Base-by-base conservation (phyloP, 2,113 vertebrate species). In the Prolemur simus region DNA sequence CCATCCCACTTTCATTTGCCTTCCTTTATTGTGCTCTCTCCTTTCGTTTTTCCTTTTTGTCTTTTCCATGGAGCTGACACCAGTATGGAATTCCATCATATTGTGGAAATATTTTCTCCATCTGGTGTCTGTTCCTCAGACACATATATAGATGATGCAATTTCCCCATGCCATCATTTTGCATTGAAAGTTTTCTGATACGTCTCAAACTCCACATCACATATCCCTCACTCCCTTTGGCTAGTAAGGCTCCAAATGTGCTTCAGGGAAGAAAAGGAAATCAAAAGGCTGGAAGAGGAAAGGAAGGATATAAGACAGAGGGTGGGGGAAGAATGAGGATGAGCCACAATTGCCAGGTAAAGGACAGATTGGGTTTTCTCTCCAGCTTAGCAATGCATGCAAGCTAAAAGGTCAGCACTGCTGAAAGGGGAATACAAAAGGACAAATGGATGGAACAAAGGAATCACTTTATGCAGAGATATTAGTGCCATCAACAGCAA, bases 141-240 rank as follows among this genome's bases (percentile, higher is more conserved):
- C 91, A 98, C 89, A 97, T 73, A 95, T 6, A 96, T 0, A 0
- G 49, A 97, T 98, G 92, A 98, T 96, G 81, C 56, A 96, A 94
- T 95, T 98, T 97, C 97, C 97, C 97, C 95, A 87, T 39, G 89
- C 42, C 80, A 86, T 96, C 69, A 13, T 82, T 98, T 95, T 97
- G 66, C 88, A 98, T 69, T 94, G 84, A 97, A 98, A 95, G 94
- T 29, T 87, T 97, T 97, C 98, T 93, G 96, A 97, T 97, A 97
- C 97, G 98, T 97, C 93, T 97, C 95, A 96, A 42, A 90, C 76
- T 96, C 87, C 63, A 76, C 88, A 54, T 34, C 29, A 2, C 66
- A 94, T 34, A 58, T 83, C 83, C 96, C 91, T 96, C 71, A 56
- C 92, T 97, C 93, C 92, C 76, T 80, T 68, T 6, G 15, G 39